A percentile compares a stretch with the other conserved stretches of the same genome.
phyloP scores from a whole-genome alignment of 2,797 vertebrate species.

The Cuniculus paca region DNA sequence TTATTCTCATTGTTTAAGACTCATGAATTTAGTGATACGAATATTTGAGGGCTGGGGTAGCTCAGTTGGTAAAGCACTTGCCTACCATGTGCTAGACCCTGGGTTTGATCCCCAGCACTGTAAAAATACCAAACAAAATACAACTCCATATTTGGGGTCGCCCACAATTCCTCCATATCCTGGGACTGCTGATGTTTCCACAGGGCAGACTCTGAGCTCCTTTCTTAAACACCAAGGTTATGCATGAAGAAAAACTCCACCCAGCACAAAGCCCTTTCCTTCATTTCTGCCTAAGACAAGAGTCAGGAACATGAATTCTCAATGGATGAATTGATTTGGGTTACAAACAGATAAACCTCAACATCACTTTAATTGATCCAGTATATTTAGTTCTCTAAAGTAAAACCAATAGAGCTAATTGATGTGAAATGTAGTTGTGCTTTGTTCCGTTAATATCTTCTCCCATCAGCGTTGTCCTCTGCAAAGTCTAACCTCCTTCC shows the following conservation, averaged over 20 bases:
- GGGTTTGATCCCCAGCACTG: neutral
- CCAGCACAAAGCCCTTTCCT: constrained; percentile 10
- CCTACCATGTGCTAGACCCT: neutral
- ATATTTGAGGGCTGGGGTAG: neutral
- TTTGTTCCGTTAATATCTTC: neutral
- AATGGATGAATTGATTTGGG: constrained; percentile 50
- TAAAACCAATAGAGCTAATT: constrained; percentile 50
- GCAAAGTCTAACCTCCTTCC: constrained; percentile 14
- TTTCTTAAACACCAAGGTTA: neutral
- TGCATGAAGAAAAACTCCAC: neutral
- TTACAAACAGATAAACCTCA: constrained; percentile 62
- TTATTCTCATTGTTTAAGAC: neutral
- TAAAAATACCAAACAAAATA: neutral
- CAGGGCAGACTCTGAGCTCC: neutral
- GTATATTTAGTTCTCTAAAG: constrained; percentile 42
- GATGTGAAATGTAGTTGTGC: neutral
- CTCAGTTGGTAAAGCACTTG: neutral
- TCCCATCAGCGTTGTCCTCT: neutral
- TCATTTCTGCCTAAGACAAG: constrained; percentile 41
- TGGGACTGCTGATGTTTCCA: neutral
- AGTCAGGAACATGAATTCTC: constrained; percentile 1
- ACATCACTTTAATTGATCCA: constrained; percentile 64
- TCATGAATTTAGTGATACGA: neutral
- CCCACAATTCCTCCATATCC: neutral
- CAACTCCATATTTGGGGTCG: neutral